A percentile compares a stretch with the other conserved stretches of the same genome.
Evolutionary conservation across 2,113 vertebrate genomes (phyloP).

Genomic region (Anarrhichthys ocellatus): DNA sequence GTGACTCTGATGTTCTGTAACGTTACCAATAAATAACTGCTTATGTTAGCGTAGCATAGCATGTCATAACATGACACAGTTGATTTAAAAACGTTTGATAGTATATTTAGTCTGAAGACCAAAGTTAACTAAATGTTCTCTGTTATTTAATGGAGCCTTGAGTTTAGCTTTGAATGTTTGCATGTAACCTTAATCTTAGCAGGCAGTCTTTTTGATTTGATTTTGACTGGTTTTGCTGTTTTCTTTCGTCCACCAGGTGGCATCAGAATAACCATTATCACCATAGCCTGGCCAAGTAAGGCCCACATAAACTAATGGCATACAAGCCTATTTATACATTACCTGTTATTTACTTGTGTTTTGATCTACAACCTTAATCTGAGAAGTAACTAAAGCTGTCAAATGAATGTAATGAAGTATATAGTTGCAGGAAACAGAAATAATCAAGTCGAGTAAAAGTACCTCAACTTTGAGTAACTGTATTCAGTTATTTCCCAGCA

Average conservation of each 20-base stretch:
- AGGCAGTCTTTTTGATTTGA: background rate
- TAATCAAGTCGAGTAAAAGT: background rate
- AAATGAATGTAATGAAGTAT: background rate
- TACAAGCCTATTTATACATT: too few relatives aligned
- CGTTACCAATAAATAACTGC: background rate
- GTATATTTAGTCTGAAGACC: background rate
- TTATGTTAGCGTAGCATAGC: background rate
- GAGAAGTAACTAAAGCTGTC: background rate
- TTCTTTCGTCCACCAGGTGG: background rate
- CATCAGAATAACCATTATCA: background rate
- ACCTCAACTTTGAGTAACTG: background rate
- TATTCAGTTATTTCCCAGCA: too few relatives aligned
- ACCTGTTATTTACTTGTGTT: background rate
- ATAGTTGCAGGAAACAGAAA: background rate
- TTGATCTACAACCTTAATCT: background rate
- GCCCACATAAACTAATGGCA: too few relatives aligned
- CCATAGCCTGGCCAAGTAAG: too few relatives aligned
- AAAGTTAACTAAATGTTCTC: background rate
- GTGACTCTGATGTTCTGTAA: background rate
- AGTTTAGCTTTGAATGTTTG: background rate
- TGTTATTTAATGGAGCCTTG: background rate
- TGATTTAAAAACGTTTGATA: background rate
- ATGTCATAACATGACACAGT: background rate
- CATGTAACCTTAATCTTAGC: background rate
- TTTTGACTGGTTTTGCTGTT: background rate